These are phyloP conservation scores for Pampusana beccarii DNA, from an alignment of 2,113 vertebrate species.

Conservation along the genomic window DNA sequence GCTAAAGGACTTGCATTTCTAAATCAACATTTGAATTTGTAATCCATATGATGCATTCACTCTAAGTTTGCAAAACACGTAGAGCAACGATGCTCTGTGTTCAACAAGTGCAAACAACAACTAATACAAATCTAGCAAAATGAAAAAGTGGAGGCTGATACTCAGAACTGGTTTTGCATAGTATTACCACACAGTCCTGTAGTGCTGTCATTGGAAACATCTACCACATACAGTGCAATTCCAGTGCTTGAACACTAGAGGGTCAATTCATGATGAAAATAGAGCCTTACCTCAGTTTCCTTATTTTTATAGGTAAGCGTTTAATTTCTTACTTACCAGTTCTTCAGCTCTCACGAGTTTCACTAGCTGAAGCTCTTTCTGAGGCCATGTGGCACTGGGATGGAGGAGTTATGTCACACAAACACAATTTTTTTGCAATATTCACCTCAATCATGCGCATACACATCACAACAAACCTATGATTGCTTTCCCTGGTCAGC, in stretches of 20 bases:
- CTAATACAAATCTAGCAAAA: not conserved
- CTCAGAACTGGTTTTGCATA: not conserved
- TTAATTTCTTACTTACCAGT: not conserved
- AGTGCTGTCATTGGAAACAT: not conserved
- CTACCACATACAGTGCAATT: not conserved
- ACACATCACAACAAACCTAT: not conserved
- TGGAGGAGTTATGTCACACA: not conserved
- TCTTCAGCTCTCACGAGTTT: not conserved
- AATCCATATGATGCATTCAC: not conserved
- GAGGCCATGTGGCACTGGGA: not conserved
- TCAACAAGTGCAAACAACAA: not conserved
- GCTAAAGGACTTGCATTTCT: not conserved
- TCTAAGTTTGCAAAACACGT: not conserved
- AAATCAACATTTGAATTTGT: not conserved
- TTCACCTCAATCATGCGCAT: not conserved
- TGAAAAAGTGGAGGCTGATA: not conserved
- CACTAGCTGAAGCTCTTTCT: not conserved
- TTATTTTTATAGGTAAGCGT: not conserved
- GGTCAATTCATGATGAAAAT: not conserved
- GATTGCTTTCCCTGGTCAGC: not conserved
- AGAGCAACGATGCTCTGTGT: not conserved
- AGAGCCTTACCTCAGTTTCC: conserved; percentile 26
- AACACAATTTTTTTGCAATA: not conserved
- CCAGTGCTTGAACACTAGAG: conserved; percentile 17
- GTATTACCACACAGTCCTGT: not conserved